Evolutionary conservation across 1,140 invertebrate species (phyloP).

Genomic region (Zaprionus ornatus): DNA sequence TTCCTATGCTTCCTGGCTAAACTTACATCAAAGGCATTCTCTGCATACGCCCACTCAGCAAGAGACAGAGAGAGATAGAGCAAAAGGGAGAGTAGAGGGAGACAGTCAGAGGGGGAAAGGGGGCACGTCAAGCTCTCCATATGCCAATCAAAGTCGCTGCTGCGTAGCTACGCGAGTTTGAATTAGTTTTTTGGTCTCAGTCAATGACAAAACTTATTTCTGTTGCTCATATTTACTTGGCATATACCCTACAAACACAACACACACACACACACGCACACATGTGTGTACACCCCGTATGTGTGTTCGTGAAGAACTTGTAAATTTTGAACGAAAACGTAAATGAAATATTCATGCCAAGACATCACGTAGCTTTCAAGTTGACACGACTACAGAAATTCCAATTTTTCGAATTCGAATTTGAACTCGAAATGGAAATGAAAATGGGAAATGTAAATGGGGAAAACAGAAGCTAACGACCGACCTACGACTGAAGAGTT

Average conservation of each 20-base stretch:
- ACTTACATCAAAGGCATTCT: conserved; percentile 53
- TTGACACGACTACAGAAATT: conserved; percentile 51
- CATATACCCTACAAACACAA: not conserved
- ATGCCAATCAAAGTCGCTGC: conserved; percentile 47
- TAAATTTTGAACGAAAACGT: conserved; percentile 46
- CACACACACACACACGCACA: not conserved
- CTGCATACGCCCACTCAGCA: conserved; percentile 31
- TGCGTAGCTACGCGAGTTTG: conserved; percentile 18
- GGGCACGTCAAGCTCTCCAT: conserved; percentile 34
- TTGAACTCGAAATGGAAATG: conserved; percentile 14
- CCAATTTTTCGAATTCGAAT: conserved; percentile 23
- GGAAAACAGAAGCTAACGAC: conserved; percentile 31
- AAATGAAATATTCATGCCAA: conserved; percentile 69
- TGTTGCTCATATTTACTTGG: conserved; percentile 17
- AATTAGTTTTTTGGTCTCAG: conserved; percentile 29
- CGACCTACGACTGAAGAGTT: conserved; percentile 29
- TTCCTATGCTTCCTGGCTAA: conserved; percentile 15
- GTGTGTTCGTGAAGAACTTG: conserved; percentile 29
- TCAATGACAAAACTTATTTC: conserved; percentile 43
- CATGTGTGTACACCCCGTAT: not conserved
- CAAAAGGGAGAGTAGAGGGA: not conserved
- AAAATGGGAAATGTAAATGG: conserved; percentile 17
- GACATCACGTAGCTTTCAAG: conserved; percentile 61
- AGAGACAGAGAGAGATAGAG: conserved; percentile 3
- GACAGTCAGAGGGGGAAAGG: not conserved